Base-by-base conservation (phyloP, 2,113 vertebrate genomes). In the Donacobius atricapilla region DNA sequence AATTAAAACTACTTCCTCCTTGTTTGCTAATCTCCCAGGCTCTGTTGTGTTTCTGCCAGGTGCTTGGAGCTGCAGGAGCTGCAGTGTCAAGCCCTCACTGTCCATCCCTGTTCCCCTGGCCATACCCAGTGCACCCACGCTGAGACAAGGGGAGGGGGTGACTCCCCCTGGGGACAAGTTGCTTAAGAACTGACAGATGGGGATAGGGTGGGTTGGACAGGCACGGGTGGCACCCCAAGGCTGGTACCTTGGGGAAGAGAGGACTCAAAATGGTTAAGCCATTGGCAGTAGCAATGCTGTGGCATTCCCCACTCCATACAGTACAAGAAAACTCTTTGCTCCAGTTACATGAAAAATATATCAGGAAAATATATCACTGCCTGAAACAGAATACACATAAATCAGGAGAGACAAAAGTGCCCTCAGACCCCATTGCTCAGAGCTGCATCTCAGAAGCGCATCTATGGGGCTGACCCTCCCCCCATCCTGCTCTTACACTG, bases 301-400 rank as follows among this genome's bases (percentile, higher is more conserved):
- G 65, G 39, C 61, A 68, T 70, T 92, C 85, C 78, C 70, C 61
- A 76, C 40, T 61, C 66, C 45, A 8, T 69, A 64, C 56, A 78
- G 44, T 57, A 63, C 4, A 9, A 86, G 80, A 78, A 93, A 83
- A 77, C 77, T 50, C 44, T 76, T 85, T 69, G 45, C 61, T 90
- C 51, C 44, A 83, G 79, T 65, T 71, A 18, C 44, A 47, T 64
- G 73, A 92, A 53, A 9, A 9, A 35, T 7, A 0, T 76, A 50
- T 56, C 76, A 89, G 48, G 44, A 88, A 71, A 87, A 83, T 77
- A 33, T 44, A 70, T 78, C 11, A 5, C 58, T 77, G 84, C 64
- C 77, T 93, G 81, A 53, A 89, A 88, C 48, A 47, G 64, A 84
- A 72, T 77, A 48, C 69, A 80, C 40, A 88, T 40, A 80, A 90